These are phyloP conservation scores for Rhinichthys osculus DNA, from an alignment of 2,797 vertebrate species.

Conservation along the genomic window DNA sequence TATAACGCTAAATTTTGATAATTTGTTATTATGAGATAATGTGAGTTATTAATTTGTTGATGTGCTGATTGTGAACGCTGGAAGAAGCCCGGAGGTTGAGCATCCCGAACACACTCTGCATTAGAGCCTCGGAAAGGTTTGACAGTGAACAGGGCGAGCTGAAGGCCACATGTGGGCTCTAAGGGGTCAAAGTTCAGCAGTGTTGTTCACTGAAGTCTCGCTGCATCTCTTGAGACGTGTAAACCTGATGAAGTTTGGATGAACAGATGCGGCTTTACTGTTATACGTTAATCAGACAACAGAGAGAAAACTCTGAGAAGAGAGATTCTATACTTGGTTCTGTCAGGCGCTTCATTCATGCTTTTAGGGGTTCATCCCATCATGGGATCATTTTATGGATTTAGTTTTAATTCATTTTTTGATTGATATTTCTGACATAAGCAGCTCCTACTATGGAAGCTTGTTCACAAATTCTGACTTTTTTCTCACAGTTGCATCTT, in stretches of 20 bases:
- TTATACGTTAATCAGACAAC: background rate
- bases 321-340: no score
- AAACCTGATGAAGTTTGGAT: background rate
- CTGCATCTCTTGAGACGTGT: constrained; percentile 2
- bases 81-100: no score
- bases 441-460: background rate
- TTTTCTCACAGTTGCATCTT: background rate
- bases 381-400: no score
- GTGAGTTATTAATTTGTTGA: background rate
- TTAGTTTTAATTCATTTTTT: background rate
- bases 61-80: background rate
- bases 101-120: background rate
- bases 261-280: background rate
- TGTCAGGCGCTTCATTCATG: no score
- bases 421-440: background rate
- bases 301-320: background rate
- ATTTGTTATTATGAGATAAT: no score
- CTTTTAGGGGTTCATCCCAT: no score
- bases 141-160: background rate
- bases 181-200: constrained; percentile 22
- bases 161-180: background rate
- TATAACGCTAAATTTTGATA: background rate
- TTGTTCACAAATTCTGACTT: no score
- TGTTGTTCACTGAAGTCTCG: constrained; percentile 10
- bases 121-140: background rate